Evolutionary conservation across 1,140 invertebrate species (phyloP), one percentile per base, ranked within the genome.

Genomic region (Listronotus bonariensis): DNA sequence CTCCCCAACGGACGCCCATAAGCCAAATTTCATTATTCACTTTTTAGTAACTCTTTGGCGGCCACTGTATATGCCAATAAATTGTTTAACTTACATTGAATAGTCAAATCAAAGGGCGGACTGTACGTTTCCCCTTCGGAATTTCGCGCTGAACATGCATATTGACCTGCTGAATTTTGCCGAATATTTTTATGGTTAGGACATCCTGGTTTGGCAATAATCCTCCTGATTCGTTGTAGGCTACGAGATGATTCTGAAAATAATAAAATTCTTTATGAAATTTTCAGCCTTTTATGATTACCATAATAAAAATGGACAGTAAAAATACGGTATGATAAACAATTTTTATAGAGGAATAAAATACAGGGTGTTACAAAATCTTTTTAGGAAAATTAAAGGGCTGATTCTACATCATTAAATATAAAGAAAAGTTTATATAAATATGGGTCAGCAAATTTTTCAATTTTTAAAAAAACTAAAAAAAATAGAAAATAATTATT

Each of bases 131-230:
- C 85, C 8, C 89, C 89, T 70, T 90, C 88, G 4, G 82, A 80
- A 73, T 91, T 91, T 57, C 80, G 81, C 0, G 88, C 89, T 20
- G 84, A 77, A 70, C 89, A 91, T 12, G 85, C 82, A 73, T 90
- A 91, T 20, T 86, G 82, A 1, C 88, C 87, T 20, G 67, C 72
- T 9, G 69, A 71, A 12, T 69, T 70, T 54, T 72, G 72, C 18
- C 65, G 68, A 48, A 84, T 68, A 11, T 79, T 78, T 64, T 79
- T 6, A 86, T 76, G 5, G 80, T 77, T 32, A 86, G 71, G 41
- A 78, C 80, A 65, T 82, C 77, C 32, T 82, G 82, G 51, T 81
- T 80, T 6, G 86, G 80, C 38, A 85, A 77, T 52, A 86, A 77
- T 1, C 84, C 85, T 3, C 78, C 81, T 6, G 82, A 79, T 5